Conservation (phyloP, 2,113 vertebrate genomes). For the Lanius ludovicianus region DNA sequence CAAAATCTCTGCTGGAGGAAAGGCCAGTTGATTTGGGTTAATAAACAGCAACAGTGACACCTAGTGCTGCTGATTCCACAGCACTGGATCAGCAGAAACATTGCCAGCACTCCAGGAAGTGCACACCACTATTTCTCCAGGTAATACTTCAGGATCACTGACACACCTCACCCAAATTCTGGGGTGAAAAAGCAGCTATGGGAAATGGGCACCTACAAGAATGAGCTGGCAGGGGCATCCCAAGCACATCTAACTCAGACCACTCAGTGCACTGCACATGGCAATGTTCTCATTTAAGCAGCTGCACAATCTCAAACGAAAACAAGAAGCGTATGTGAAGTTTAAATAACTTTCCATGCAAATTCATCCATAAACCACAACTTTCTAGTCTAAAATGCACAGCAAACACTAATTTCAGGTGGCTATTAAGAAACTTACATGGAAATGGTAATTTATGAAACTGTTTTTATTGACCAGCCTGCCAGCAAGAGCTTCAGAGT, state of each 20-base stretch:
- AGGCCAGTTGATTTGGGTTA: not conserved
- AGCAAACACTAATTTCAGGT: not conserved
- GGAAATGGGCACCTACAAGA: not conserved
- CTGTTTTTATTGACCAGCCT: not conserved
- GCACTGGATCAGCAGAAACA: not conserved
- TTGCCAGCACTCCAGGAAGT: rapidly evolving
- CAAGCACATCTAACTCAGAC: not conserved
- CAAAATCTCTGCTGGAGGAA: not conserved
- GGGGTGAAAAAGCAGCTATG: not conserved
- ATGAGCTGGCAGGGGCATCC: not conserved
- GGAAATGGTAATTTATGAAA: not conserved
- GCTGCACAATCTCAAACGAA: not conserved
- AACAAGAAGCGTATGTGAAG: not conserved
- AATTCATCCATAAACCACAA: not conserved
- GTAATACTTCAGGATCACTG: too few species aligned
- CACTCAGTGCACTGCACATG: rapidly evolving
- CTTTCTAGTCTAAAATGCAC: not conserved
- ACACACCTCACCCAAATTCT: not conserved
- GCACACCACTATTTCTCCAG: not conserved
- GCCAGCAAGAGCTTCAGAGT: not conserved
- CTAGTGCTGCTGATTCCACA: not conserved
- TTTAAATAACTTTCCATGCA: not conserved
- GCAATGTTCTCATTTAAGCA: not conserved
- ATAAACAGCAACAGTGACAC: conserved; percentile 27
- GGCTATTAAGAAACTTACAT: not conserved